Conservation (phyloP, 2,797 vertebrate genomes). For the Peromyscus nudipes region DNA sequence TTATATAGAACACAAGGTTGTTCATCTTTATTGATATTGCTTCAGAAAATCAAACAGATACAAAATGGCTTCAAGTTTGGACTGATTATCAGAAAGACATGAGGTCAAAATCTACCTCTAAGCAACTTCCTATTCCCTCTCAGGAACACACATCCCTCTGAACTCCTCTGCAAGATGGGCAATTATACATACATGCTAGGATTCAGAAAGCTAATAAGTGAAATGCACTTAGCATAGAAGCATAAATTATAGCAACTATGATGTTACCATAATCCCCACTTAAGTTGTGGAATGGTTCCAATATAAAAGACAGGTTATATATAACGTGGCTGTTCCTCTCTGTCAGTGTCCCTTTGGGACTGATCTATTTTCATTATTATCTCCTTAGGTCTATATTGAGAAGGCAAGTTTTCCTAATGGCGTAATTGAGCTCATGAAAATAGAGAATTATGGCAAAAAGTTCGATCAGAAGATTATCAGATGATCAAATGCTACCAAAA, state of each 20-base stretch:
- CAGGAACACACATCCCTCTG: not conserved
- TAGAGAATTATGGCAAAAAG: slow-evolving; percentile 8
- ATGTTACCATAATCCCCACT: slow-evolving; percentile 57
- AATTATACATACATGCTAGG: not conserved
- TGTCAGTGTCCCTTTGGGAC: not conserved
- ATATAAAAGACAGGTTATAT: slow-evolving; percentile 29
- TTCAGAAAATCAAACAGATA: not conserved
- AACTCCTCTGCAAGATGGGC: not conserved
- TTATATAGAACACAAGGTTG: not conserved
- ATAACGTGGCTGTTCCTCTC: slow-evolving; percentile 16
- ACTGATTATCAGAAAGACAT: not conserved
- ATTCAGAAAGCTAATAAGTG: not conserved
- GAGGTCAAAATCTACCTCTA: not conserved
- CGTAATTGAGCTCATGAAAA: not conserved
- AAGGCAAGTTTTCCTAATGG: slow-evolving; percentile 39
- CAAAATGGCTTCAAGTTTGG: not conserved
- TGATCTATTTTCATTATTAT: slow-evolving; percentile 57
- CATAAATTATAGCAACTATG: slow-evolving; percentile 45
- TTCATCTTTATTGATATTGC: not conserved
- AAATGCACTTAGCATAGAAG: not conserved
- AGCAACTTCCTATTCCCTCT: not conserved
- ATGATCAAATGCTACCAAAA: not conserved
- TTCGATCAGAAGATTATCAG: not conserved
- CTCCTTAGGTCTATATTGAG: slow-evolving; percentile 38
- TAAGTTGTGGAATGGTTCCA: slow-evolving; percentile 59